Base-by-base conservation (phyloP, 2,888 invertebrate species). In the Perizoma flavofasciatum region DNA sequence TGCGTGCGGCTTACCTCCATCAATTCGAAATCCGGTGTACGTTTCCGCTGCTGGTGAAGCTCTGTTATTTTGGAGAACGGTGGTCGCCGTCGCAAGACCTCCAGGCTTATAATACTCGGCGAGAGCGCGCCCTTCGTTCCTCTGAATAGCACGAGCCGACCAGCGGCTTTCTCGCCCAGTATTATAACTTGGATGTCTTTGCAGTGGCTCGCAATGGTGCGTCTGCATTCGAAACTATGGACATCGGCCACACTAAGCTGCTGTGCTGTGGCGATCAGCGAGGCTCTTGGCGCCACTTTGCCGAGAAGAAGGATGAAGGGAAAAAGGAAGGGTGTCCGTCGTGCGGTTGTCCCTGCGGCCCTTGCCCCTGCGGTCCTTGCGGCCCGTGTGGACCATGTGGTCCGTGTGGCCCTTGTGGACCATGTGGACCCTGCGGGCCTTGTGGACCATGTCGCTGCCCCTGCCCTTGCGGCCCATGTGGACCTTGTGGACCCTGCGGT, bases 51-150 rank as follows among this genome's bases (percentile, higher is more conserved):
- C 77, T 71, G 69, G 68, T 71, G 66, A 37, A 45, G 70, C 61
- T 67, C 75, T 85, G 88, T 87, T 89, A 87, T 87, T 87, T 85
- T 77, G 88, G 83, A 86, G 89, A 86, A 88, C 86, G 85, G 81
- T 81, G 83, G 84, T 77, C 80, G 80, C 82, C 78, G 78, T 79
- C 73, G 74, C 76, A 63, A 78, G 81, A 83, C 77, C 70, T 82
- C 85, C 85, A 82, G 72, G 79, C 80, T 22, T 88, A 83, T 86
- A 88, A 88, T 88, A 88, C 88, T 89, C 82, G 83, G 79, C 80
- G 79, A 77, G 75, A 67, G 72, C 71, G 75, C 73, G 74, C 75
- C 60, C 61, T 70, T 78, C 82, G 85, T 88, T 88, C 86, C 83
- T 85, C 88, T 72, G 75, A 84, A 83, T 86, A 88, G 81, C 87